Base-by-base conservation (phyloP, 2,888 invertebrate genomes). In the Heteromurus nitidus region DNA sequence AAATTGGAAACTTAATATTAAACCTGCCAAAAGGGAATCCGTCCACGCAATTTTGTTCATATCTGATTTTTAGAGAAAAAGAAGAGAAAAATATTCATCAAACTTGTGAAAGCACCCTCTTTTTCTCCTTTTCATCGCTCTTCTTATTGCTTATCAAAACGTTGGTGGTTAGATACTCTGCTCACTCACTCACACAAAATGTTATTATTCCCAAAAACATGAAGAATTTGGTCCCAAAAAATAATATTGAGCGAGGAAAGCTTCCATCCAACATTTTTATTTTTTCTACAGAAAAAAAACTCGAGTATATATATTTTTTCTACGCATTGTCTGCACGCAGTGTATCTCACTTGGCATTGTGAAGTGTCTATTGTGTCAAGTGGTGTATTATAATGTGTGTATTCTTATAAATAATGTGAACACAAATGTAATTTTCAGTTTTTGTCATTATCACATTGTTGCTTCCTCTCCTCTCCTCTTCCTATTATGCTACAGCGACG, bases 1-100 rank as follows among this genome's bases (percentile, higher is more conserved):
- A 73, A 73, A 60, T 73, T 75, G 55, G 74, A 75, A 75, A 75
- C 42, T 26, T 67, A 65, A 75, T 75, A 75, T 75, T 75, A 75
- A 55, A 75, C 36, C 64, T 75, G 74, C 67, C 74, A 75, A 20
- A 9, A 18, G 24, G 22, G 36, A 44, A 24, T 44, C 22, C 26
- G 30, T 55, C 55, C 55, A 24, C n/a, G 5, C 13, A 5, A 5
- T n/a, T 3, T 3, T 50, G 50, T n/a, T 18, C 50, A n/a, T 24
- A 24, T 58, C 58, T 24, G 58, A 58, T 58, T 60, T 60, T 60
- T 28, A 30, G 18, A 30, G 26, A 30, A 24, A 30, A 26, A 18
- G n/a, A 50, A 50, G 18, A 50, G 18, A 73, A 72, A 62, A 72
- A 70, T 31, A 60, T 31, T 55, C 65, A 65, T 65, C 74, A 65